Conservation (phyloP, 2,113 vertebrate genomes). For the Turdus rufiventris region DNA sequence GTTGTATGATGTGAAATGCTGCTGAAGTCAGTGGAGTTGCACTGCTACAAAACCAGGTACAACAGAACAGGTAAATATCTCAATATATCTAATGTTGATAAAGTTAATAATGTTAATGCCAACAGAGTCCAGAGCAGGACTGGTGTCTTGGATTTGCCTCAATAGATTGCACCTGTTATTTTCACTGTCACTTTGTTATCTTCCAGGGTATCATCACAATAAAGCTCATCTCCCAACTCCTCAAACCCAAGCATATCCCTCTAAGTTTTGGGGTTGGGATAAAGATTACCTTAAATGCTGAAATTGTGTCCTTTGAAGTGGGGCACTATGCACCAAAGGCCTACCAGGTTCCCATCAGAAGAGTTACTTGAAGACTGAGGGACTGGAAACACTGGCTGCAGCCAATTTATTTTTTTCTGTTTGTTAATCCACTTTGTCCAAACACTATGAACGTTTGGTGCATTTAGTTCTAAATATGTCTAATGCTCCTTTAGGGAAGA, state of each 20-base stretch:
- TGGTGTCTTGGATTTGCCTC: not conserved
- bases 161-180: not conserved
- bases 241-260: not conserved
- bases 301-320: not conserved
- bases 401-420: not conserved
- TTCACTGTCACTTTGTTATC: not conserved
- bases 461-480: slow-evolving; percentile 35
- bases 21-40: not conserved
- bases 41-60: not conserved
- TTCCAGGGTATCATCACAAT: not conserved
- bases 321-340: not conserved
- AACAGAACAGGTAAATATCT: not conserved
- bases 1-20: not conserved
- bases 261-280: not conserved
- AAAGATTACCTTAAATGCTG: not conserved
- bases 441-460: slow-evolving; percentile 15
- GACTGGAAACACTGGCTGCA: not conserved
- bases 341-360: not conserved
- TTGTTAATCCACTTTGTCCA: slow-evolving; percentile 26
- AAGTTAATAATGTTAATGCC: not conserved
- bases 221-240: not conserved
- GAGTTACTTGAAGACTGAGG: not conserved
- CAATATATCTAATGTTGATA: not conserved
- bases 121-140: not conserved
- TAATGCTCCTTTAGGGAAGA: slow-evolving; percentile 31